A percentile compares a stretch with the other conserved stretches of the same genome.
phyloP scores from a whole-genome alignment of 2,888 invertebrate genomes.

The Oscheius sp. region DNA sequence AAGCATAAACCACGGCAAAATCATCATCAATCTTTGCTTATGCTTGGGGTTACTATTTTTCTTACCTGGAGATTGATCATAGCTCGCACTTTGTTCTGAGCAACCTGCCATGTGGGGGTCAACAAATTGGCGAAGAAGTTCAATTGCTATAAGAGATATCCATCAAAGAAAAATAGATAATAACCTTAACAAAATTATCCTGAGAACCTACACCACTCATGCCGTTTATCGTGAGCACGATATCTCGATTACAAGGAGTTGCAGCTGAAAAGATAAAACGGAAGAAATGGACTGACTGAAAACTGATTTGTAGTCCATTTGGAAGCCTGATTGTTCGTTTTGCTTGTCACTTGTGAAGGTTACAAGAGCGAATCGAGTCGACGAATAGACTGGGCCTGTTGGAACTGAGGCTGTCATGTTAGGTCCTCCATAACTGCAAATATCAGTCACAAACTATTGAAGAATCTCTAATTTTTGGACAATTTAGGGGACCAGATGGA shows the following conservation, averaged over 20 bases:
- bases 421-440: conserved; percentile 52
- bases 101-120: conserved; percentile 52
- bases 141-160: conserved; percentile 38
- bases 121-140: conserved; percentile 50
- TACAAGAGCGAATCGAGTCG: conserved; percentile 46
- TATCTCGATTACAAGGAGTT: conserved; percentile 54
- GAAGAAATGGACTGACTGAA: conserved; percentile 32
- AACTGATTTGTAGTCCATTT: conserved; percentile 46
- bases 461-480: too few relatives aligned
- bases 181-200: conserved; percentile 44
- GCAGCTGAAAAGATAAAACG: conserved; percentile 34
- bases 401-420: conserved; percentile 42
- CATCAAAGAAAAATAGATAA: too few relatives aligned
- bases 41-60: neutral
- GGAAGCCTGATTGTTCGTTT: conserved; percentile 50
- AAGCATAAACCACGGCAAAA: conserved; percentile 35
- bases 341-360: conserved; percentile 47
- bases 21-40: conserved; percentile 31
- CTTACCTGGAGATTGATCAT: conserved; percentile 52
- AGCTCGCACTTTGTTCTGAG: conserved; percentile 43
- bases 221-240: conserved; percentile 52
- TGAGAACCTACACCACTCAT: conserved; percentile 46
- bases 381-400: conserved; percentile 43
- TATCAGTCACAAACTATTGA: too few relatives aligned
- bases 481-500: too few relatives aligned